Base-by-base conservation (phyloP, 2,113 vertebrate genomes). In the Pongo abelii region DNA sequence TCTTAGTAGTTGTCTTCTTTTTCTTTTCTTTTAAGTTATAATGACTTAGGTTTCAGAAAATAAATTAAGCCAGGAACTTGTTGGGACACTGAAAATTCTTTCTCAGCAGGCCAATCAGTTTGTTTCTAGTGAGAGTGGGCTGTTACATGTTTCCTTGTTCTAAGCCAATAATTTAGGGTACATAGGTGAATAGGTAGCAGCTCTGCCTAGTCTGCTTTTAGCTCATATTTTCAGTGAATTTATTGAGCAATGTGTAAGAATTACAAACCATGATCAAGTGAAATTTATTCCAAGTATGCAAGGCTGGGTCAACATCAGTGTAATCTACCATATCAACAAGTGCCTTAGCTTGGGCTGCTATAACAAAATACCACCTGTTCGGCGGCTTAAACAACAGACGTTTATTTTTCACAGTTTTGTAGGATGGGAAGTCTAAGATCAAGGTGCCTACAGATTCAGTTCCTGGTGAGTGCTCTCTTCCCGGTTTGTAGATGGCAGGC, bases 81-180 rank as follows among this genome's bases (percentile, higher is more conserved):
- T 92, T 75, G 48, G 64, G 88, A 84, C 48, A 43, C 48, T 92
- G 88, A 72, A 27, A 84, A 78, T 89, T 43, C 64, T 94, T 89
- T 83, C 57, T 95, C 27, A 35, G 50, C 59, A 78, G 69, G 40
- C 64, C 52, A 67, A 20, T 27, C 23, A 11, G 35, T 87, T 92
- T 95, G 38, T 90, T 94, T 95, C 64, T 55, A 59, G 3, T 83
- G n/a, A 32, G 50, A 92, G 52, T 18, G 67, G 67, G 43, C 91
- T 52, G 5, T 83, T 59, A 8, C 32, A 7, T 93, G 38, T 89
- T 84, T 95, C 50, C 70, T 59, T 74, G 52, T 90, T 87, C 10
- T 69, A 79, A 92, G 94, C 30, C 69, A 67, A 50, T 67, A 46
- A 50, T 57, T 74, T 57, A 32, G 30, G 43, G n/a, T 81, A 23